Conservation (phyloP, 2,888 invertebrate genomes). For the Xiphydria camelus region DNA sequence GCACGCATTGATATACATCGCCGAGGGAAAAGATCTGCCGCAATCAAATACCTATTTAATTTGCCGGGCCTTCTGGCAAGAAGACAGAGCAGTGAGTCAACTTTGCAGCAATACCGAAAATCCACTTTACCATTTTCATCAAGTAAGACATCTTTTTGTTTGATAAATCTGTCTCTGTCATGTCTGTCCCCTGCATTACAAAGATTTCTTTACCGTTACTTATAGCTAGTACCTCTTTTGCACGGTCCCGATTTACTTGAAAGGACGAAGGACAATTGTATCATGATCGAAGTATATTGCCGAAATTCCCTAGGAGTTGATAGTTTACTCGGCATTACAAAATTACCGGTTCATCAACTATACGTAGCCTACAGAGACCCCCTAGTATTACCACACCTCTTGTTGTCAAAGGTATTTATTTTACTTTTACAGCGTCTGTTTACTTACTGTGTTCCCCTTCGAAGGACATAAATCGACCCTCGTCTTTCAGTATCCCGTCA, state of each 20-base stretch:
- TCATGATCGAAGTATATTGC: conserved; percentile 62
- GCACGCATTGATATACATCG: conserved; percentile 60
- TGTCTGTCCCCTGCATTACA: neutral
- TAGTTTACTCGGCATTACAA: conserved; percentile 60
- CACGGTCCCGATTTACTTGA: conserved; percentile 62
- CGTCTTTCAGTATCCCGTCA: conserved; percentile 62
- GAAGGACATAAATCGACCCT: too few species aligned
- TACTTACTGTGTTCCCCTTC: too few species aligned
- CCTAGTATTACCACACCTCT: conserved; percentile 61
- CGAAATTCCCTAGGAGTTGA: conserved; percentile 49
- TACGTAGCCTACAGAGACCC: conserved; percentile 65
- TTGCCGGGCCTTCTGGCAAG: conserved; percentile 60
- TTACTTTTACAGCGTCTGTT: too few species aligned
- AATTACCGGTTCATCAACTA: conserved; percentile 65
- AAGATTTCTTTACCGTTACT: conserved; percentile 17
- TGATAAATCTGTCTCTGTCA: neutral
- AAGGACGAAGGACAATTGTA: conserved; percentile 62
- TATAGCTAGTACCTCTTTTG: conserved; percentile 62
- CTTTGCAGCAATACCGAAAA: conserved; percentile 54
- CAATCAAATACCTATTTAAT: conserved; percentile 56
- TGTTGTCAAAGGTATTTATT: conserved; percentile 60
- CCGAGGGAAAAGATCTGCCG: conserved; percentile 58
- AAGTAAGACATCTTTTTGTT: conserved; percentile 47
- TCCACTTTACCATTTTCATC: conserved; percentile 60
- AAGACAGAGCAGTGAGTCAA: conserved; percentile 57